These are phyloP conservation scores for Phenganax marumi DNA, from an alignment of 92 coral and sea anemone species.

Conservation along the genomic window DNA sequence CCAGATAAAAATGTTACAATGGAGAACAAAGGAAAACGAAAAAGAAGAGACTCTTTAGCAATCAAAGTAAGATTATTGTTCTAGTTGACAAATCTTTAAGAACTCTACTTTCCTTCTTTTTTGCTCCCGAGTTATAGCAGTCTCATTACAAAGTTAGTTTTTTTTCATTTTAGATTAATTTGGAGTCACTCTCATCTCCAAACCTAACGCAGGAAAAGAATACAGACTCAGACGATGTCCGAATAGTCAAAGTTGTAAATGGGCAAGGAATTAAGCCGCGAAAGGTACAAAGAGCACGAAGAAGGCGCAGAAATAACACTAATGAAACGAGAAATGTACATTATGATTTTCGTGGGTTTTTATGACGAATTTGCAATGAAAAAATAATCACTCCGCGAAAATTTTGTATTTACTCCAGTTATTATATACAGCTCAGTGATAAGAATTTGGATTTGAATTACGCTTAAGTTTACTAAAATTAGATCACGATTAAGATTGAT, in stretches of 20 bases:
- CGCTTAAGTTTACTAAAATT: background rate
- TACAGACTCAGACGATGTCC: background rate
- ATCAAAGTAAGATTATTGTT: too few relatives aligned
- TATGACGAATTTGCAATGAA: background rate
- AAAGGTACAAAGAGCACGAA: background rate
- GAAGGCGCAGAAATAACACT: background rate
- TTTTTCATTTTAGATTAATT: constrained; percentile 3
- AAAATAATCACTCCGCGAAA: too few relatives aligned
- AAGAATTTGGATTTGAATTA: background rate
- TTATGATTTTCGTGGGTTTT: background rate
- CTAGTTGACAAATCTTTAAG: too few relatives aligned
- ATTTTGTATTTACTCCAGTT: too few relatives aligned
- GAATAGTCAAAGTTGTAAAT: background rate
- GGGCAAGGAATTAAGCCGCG: background rate
- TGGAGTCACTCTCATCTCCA: background rate
- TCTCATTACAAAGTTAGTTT: background rate
- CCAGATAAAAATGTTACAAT: too few relatives aligned
- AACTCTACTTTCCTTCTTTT: too few relatives aligned
- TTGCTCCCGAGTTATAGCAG: too few relatives aligned
- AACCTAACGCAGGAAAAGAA: background rate
- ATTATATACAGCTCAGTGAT: too few relatives aligned
- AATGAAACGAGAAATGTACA: background rate
- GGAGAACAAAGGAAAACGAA: too few relatives aligned
- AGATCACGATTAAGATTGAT: background rate
- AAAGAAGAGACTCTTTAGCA: too few relatives aligned